A percentile compares a stretch with the other conserved stretches of the same genome.
Evolutionary conservation across 2,888 invertebrate species (phyloP).

Genomic region (Amitus sp.): DNA sequence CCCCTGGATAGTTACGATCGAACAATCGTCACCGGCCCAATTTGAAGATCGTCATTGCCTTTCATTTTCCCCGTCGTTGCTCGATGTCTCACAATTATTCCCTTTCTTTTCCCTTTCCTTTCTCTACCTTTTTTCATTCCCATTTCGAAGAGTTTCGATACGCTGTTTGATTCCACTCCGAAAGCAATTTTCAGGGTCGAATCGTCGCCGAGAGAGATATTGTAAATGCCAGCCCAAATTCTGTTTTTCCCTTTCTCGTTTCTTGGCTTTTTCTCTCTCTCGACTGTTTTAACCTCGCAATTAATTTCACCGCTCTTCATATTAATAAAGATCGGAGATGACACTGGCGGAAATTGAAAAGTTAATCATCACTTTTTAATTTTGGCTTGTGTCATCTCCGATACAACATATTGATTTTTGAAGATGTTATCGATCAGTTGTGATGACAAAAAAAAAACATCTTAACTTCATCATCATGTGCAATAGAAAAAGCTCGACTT

Average conservation of each 20-base stretch:
- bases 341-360: no score
- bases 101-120: constrained; percentile 14
- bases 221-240: constrained; percentile 9
- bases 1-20: constrained; percentile 32
- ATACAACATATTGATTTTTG: no score
- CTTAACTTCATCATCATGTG: no score
- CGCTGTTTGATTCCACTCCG: constrained; percentile 12
- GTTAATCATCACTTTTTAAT: no score
- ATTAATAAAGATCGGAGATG: no score
- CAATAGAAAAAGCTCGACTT: no score
- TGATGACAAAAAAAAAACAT: no score
- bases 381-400: no score
- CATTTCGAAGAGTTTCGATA: constrained; percentile 13
- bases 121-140: constrained; percentile 2
- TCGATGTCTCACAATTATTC: constrained; percentile 29
- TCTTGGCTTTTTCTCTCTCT: not conserved
- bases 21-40: constrained; percentile 36
- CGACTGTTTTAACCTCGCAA: not conserved
- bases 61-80: constrained; percentile 39
- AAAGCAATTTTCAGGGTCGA: constrained; percentile 7
- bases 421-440: no score
- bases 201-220: constrained; percentile 9
- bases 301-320: not conserved
- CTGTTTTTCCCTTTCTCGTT: not conserved
- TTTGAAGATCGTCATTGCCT: constrained; percentile 41